Evolutionary conservation across 2,888 invertebrate species (phyloP).

Genomic region (Lamellibrachia satsuma): DNA sequence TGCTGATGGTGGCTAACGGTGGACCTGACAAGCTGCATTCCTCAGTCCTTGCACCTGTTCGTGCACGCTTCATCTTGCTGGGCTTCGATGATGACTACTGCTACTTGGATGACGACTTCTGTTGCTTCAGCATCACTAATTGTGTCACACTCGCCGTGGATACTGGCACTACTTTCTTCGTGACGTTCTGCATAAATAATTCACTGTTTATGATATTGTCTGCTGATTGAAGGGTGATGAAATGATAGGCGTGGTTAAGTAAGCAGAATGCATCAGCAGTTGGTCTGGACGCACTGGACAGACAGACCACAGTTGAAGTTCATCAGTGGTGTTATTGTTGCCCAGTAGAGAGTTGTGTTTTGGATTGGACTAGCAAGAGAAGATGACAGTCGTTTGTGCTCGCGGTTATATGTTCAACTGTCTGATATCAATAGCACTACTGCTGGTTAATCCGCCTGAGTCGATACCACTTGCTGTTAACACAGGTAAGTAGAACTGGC

Average conservation of each 20-base stretch:
- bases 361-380: background rate
- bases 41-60: background rate
- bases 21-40: background rate
- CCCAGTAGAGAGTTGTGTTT: background rate
- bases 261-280: background rate
- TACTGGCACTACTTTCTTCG: background rate
- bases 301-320: background rate
- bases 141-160: background rate
- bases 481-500: background rate
- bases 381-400: background rate
- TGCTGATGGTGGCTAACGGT: background rate
- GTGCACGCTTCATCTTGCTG: background rate
- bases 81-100: background rate
- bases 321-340: background rate
- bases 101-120: background rate
- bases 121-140: background rate
- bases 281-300: background rate
- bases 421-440: background rate
- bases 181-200: background rate
- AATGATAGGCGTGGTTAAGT: background rate
- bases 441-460: constrained; percentile 5
- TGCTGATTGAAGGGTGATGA: background rate
- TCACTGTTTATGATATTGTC: background rate
- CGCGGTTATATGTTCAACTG: background rate
- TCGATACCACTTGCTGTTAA: background rate